These are phyloP conservation scores for Neoscelio sp. DNA, from an alignment of 2,888 invertebrate species.

Conservation along the genomic window DNA sequence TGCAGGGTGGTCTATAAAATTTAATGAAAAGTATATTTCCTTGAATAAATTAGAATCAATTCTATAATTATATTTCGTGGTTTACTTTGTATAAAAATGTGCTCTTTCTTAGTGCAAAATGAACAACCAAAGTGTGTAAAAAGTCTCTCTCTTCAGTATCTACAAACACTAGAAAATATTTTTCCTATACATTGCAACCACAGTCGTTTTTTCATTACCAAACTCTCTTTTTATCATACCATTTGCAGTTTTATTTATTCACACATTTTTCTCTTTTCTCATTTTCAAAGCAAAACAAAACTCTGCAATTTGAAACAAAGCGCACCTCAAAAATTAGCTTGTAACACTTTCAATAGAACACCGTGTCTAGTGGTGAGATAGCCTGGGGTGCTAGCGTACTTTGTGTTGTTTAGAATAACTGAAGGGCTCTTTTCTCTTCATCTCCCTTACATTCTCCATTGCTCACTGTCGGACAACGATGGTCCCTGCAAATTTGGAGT, in stretches of 20 bases:
- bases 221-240: constrained; percentile 53
- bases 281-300: constrained; percentile 62
- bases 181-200: background rate
- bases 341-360: constrained; percentile 68
- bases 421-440: constrained; percentile 74
- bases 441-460: constrained; percentile 63
- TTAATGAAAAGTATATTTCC: too few species aligned
- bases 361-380: constrained; percentile 69
- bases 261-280: constrained; percentile 57
- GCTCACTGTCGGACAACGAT: constrained; percentile 55
- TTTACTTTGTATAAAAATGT: too few species aligned
- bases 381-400: constrained; percentile 79
- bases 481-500: constrained; percentile 54
- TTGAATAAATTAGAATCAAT: too few species aligned
- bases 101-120: constrained; percentile 7
- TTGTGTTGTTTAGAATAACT: constrained; percentile 82
- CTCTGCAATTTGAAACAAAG: constrained; percentile 64
- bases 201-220: constrained; percentile 41
- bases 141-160: constrained; percentile 19
- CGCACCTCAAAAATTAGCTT: constrained; percentile 61
- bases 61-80: too few species aligned
- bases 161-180: constrained; percentile 18
- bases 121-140: background rate
- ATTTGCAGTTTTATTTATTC: constrained; percentile 63
- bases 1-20: background rate